Evolutionary conservation across 2,113 vertebrate species (phyloP), one percentile per base, ranked within the genome.

Genomic region (Mohoua ochrocephala): DNA sequence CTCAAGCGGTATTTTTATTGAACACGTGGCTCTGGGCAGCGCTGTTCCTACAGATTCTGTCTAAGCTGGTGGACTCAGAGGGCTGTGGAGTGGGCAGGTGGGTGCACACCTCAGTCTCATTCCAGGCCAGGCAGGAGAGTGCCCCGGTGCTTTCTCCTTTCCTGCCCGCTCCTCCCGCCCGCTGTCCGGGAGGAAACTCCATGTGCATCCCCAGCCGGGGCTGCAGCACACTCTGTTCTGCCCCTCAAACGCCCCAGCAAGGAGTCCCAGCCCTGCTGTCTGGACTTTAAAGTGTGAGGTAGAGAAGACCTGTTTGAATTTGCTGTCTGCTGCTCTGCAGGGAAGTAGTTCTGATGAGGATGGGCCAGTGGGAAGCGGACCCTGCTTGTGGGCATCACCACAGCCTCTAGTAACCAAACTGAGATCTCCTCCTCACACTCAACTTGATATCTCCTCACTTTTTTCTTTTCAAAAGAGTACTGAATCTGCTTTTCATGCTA

Each of bases 151-250:
- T 63, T 68, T 82, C 35, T 74, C 23, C 30, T 56, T 41, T 33
- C 54, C 28, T 70, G 7, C 31, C 28, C 3, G 0, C 19, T 70
- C 37, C 15, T 82, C 65, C 22, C 2, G 1, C 35, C 21, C 0
- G 0, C 22, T 60, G 4, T n/a, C 35, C 2, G 0, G 8, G 37
- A 53, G 35, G 15, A 74, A 45, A 14, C 7, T 9, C 30, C 2
- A 6, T 0, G 9, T 37, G 6, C 0, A 0, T 39, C 30, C 39
- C 20, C 3, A 7, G 10, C 11, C 2, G 6, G 18, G 19, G 11
- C 15, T 69, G 28, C 47, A 86, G 57, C 41, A 56, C 20, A 3
- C 42, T 35, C 42, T 30, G 15, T 60, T 80, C 81, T 76, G 30
- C 13, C 28, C 7, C 50, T 64, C 60, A 20, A 45, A 15, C 1